Percentiles rank a stretch among this genome's conserved stretches.
Conservation (phyloP, 2,888 invertebrate genomes). For the Campaea margaritaria region DNA sequence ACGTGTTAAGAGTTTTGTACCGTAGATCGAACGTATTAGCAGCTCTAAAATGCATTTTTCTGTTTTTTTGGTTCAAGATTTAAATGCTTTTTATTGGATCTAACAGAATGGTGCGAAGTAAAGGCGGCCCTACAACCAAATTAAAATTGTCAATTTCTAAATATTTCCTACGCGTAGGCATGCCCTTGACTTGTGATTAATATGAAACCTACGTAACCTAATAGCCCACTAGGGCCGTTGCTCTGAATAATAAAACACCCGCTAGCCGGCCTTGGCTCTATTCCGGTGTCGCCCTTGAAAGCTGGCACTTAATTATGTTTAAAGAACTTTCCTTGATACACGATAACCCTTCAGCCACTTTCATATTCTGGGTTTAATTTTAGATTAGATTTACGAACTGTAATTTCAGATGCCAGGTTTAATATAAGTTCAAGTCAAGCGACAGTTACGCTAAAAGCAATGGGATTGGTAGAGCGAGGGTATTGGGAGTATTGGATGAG, state of each 20-base stretch:
- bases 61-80: no score
- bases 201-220: constrained; percentile 43
- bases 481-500: constrained; percentile 6
- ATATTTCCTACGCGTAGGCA: constrained; percentile 37
- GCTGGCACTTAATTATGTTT: constrained; percentile 14
- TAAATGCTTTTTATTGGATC: no score
- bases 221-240: constrained; percentile 34
- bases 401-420: neutral
- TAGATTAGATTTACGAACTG: no score
- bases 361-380: neutral
- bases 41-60: no score
- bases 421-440: neutral
- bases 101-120: no score
- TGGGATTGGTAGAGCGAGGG: neutral
- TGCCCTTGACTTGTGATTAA: constrained; percentile 44
- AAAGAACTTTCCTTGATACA: constrained; percentile 21
- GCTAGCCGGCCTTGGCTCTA: constrained; percentile 36
- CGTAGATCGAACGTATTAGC: no score
- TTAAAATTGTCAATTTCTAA: constrained; percentile 12
- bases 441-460: no score
- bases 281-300: constrained; percentile 38
- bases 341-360: constrained; percentile 2
- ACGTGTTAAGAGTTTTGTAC: no score
- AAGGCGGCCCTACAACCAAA: neutral
- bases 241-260: constrained; percentile 41